These are phyloP conservation scores for Troides aeacus DNA, from an alignment of 2,888 invertebrate genomes.

Conservation along the genomic window DNA sequence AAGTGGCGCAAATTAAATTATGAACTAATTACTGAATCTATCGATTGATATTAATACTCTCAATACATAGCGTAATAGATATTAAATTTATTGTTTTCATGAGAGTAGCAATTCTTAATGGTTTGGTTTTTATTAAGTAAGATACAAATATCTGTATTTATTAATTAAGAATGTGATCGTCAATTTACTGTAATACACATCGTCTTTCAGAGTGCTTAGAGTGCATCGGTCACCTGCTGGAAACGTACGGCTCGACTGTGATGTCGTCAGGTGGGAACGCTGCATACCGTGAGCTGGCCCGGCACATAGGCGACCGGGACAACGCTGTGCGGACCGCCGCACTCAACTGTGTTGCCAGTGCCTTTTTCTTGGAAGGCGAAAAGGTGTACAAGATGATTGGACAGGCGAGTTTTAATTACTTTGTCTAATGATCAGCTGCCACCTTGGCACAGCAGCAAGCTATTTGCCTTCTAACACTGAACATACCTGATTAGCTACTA, in stretches of 20 bases:
- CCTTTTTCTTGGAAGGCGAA: conserved; percentile 94
- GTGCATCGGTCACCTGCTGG: conserved; percentile 92
- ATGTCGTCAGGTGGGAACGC: conserved; percentile 88
- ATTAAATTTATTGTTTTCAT: no score
- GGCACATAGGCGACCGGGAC: conserved; percentile 97
- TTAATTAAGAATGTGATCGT: no score
- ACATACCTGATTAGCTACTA: no score
- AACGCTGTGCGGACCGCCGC: conserved; percentile 97
- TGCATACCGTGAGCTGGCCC: conserved; percentile 93
- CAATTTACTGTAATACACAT: background rate
- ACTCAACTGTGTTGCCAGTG: conserved; percentile 94
- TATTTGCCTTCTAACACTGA: background rate
- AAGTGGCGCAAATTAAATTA: no score
- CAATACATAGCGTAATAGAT: no score
- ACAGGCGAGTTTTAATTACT: conserved; percentile 76
- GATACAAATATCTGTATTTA: no score
- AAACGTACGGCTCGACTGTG: conserved; percentile 90
- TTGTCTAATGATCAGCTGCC: background rate
- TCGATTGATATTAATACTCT: no score
- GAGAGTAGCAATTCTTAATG: no score
- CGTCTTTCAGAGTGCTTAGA: conserved; percentile 90
- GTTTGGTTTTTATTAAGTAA: no score
- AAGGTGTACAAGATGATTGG: conserved; percentile 94
- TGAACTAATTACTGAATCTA: no score
- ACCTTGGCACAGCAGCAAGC: background rate